phyloP scores from a whole-genome alignment of 64 coral and sea anemone genomes.

The Pocillopora verrucosa region DNA sequence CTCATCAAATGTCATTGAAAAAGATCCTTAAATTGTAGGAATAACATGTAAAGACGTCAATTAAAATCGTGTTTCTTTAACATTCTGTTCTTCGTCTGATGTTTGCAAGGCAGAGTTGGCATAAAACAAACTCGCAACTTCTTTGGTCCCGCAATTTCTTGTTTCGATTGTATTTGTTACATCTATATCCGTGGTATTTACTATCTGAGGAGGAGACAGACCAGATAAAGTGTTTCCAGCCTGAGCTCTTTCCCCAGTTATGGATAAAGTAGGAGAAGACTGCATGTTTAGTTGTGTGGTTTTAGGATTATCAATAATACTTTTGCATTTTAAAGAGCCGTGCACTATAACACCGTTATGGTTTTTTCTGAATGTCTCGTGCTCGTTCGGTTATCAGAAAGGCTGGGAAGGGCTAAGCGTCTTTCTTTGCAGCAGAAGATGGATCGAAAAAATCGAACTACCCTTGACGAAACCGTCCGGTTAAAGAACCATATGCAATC shows the following conservation, averaged over 20 bases:
- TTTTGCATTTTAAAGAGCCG: constrained; percentile 13
- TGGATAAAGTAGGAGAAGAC: constrained; percentile 2
- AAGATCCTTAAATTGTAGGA: too few relatives aligned
- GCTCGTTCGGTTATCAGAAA: not conserved
- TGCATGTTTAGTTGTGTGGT: not conserved
- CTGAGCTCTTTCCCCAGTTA: not conserved
- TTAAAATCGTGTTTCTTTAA: constrained; percentile 16
- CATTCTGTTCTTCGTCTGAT: not conserved
- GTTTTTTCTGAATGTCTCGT: not conserved
- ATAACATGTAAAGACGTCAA: not conserved
- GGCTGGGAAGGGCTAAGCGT: not conserved
- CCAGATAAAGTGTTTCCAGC: not conserved
- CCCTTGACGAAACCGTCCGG: constrained; percentile 45
- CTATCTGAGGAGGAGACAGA: not conserved
- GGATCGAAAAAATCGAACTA: constrained; percentile 27
- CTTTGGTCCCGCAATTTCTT: not conserved
- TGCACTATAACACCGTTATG: not conserved
- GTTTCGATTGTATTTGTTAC: not conserved
- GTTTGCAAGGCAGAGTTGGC: not conserved
- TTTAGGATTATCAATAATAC: constrained; percentile 7
- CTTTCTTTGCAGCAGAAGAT: constrained; percentile 42
- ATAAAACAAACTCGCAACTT: not conserved
- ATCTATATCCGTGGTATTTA: not conserved
- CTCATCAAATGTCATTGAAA: too few relatives aligned
- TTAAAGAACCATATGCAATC: constrained; percentile 51